Conservation (phyloP, 1,140 invertebrate genomes). For the Drusus annulatus region DNA sequence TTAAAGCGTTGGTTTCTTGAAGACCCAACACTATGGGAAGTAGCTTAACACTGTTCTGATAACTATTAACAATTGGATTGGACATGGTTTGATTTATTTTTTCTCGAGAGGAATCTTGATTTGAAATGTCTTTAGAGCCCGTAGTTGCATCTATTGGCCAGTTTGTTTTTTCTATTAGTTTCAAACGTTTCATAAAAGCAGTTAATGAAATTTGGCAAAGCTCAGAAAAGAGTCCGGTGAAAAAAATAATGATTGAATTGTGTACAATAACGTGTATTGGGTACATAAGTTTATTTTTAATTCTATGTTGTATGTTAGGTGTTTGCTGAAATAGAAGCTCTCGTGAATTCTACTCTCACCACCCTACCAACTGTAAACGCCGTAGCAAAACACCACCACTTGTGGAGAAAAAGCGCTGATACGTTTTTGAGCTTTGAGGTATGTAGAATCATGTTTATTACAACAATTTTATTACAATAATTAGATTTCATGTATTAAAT, state of each 20-base stretch:
- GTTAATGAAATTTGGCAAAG: neutral
- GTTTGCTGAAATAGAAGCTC: slow-evolving; percentile 67
- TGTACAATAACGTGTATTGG: too few species aligned
- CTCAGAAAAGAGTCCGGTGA: too few species aligned
- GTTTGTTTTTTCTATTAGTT: neutral
- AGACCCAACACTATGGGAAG: too few species aligned
- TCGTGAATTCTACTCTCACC: slow-evolving; percentile 68
- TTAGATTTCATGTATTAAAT: neutral
- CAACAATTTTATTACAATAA: too few species aligned
- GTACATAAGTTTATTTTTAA: too few species aligned
- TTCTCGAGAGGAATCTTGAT: too few species aligned
- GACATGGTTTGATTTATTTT: too few species aligned
- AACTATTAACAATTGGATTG: too few species aligned
- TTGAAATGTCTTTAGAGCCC: too few species aligned
- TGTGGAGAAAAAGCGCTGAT: slow-evolving; percentile 69
- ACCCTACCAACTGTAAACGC: slow-evolving; percentile 66
- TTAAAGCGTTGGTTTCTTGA: too few species aligned
- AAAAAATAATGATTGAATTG: neutral
- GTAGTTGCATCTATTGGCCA: too few species aligned
- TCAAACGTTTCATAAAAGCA: neutral
- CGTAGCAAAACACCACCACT: slow-evolving; percentile 65
- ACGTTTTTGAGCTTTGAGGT: slow-evolving; percentile 69
- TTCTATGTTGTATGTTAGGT: slow-evolving; percentile 55
- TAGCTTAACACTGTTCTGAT: too few species aligned
- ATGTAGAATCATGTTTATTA: neutral